phyloP scores from a whole-genome alignment of 2,797 vertebrate species.

The Rhabdophis nuchalis region DNA sequence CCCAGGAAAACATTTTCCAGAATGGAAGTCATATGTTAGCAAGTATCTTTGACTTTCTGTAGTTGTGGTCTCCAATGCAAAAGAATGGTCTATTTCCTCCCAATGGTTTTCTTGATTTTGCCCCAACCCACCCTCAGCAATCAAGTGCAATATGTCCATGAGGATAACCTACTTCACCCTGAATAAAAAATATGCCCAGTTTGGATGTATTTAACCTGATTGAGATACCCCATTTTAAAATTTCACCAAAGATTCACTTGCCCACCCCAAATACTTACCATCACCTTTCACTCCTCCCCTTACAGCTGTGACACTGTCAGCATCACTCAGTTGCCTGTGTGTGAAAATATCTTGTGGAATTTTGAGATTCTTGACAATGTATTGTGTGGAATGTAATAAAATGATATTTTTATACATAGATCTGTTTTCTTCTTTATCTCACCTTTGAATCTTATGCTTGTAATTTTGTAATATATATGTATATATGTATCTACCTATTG shows the following conservation, averaged over 20 bases:
- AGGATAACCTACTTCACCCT: constrained; percentile 19
- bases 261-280: constrained; percentile 62
- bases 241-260: constrained; percentile 72
- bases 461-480: constrained; percentile 15
- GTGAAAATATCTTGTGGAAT: constrained; percentile 85
- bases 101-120: constrained; percentile 46
- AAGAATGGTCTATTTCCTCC: constrained; percentile 6
- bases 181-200: neutral
- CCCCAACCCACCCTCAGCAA: constrained; percentile 18
- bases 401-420: constrained; percentile 97
- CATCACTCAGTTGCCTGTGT: constrained; percentile 78
- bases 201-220: constrained; percentile 23
- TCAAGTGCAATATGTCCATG: constrained; percentile 49
- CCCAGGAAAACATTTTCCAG: constrained; percentile 29
- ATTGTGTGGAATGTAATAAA: constrained; percentile 94
- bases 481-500: neutral
- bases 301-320: constrained; percentile 68
- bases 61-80: constrained; percentile 6
- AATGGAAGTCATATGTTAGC: constrained; percentile 19
- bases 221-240: constrained; percentile 59
- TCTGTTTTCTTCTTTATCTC: constrained; percentile 66
- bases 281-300: constrained; percentile 60
- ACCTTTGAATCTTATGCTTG: constrained; percentile 48
- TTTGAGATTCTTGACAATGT: constrained; percentile 86
- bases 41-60: constrained; percentile 26